Evolutionary conservation across 1,140 invertebrate species (phyloP).

Genomic region (Heliconius hermathena): DNA sequence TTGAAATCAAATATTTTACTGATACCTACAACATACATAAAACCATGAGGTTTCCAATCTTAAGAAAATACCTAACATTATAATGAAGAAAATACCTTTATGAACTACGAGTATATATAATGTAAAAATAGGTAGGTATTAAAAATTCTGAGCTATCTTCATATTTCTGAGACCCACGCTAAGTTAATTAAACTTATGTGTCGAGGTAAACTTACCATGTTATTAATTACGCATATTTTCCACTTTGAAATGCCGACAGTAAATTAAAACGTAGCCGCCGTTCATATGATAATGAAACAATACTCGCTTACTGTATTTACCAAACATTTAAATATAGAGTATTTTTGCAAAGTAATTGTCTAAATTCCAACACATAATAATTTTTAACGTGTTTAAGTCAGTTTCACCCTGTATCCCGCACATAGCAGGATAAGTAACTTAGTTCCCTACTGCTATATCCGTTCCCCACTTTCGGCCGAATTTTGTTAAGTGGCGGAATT

Average conservation of each 20-base stretch:
- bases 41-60: too few relatives aligned
- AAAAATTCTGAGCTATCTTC: not conserved
- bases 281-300: not conserved
- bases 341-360: not conserved
- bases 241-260: not conserved
- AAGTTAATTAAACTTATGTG: slow-evolving; percentile 20
- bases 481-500: not conserved
- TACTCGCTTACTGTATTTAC: not conserved
- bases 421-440: too few relatives aligned
- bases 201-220: slow-evolving; percentile 12
- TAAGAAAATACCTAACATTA: too few relatives aligned
- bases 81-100: too few relatives aligned
- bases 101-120: too few relatives aligned
- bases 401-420: too few relatives aligned
- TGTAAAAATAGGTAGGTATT: not conserved
- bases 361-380: not conserved
- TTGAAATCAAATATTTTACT: too few relatives aligned
- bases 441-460: too few relatives aligned
- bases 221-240: slow-evolving; percentile 18
- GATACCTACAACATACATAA: too few relatives aligned
- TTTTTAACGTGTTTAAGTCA: too few relatives aligned
- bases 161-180: not conserved
- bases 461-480: too few relatives aligned
- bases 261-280: slow-evolving; percentile 7
- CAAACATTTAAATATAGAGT: slow-evolving; percentile 2